Percentiles rank a stretch among this genome's conserved stretches.
Conservation (phyloP, 2,113 vertebrate genomes). For the Helogale parvula region DNA sequence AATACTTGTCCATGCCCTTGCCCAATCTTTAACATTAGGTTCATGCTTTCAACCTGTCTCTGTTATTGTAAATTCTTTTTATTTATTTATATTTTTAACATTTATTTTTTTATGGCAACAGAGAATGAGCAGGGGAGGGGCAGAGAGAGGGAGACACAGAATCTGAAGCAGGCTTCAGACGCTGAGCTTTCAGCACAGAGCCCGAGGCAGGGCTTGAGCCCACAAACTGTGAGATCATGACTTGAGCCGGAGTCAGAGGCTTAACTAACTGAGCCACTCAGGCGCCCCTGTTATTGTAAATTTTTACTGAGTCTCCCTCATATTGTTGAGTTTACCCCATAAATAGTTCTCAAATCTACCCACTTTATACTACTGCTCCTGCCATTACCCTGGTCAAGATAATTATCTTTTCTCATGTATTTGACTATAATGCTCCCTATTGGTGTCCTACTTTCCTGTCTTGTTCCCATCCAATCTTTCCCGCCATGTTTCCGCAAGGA, state of each 20-base stretch:
- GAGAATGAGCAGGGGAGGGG: too few relatives aligned
- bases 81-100: too few relatives aligned
- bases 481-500: neutral
- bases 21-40: neutral
- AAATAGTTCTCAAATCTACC: neutral
- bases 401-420: neutral
- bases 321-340: neutral
- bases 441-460: neutral
- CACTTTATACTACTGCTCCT: neutral
- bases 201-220: too few relatives aligned
- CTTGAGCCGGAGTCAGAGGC: too few relatives aligned
- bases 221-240: too few relatives aligned
- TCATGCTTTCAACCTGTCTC: neutral
- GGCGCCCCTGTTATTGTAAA: neutral
- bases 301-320: neutral
- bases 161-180: too few relatives aligned
- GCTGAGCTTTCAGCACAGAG: too few relatives aligned
- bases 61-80: neutral
- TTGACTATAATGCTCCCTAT: neutral
- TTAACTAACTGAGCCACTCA: too few relatives aligned
- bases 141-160: too few relatives aligned
- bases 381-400: neutral
- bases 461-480: neutral
- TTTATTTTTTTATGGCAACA: too few relatives aligned
- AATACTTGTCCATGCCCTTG: neutral